Evolutionary conservation across 2,113 vertebrate genomes (phyloP), one percentile per base, ranked within the genome.

Genomic region (Hipposideros armiger): DNA sequence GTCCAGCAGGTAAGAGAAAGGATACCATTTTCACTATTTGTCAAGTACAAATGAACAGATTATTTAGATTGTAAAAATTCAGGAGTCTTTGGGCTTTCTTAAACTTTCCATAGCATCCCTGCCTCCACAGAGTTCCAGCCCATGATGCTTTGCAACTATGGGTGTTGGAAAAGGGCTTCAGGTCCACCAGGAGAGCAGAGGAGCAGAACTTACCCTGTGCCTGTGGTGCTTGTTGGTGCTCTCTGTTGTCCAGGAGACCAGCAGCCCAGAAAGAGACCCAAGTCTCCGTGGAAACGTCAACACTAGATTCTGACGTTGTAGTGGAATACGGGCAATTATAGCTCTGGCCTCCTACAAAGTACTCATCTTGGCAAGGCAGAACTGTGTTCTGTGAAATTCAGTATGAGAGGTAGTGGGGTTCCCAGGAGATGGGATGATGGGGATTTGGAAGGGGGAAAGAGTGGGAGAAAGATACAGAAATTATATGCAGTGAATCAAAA

Each of bases 221-320:
- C 60, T 84, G 94, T 11, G 98, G 92, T 96, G 98, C 98, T 95
- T 97, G 98, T 97, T 97, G 98, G 98, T 93, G 95, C 92, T 95
- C 97, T 93, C 95, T 69, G 98, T 97, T 72, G 98, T 99, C 98
- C 94, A 97, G 97, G 98, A 98, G 98, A 98, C 98, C 99, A 96
- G 97, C 90, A 96, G 98, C 86, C 99, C 99, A 99, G 97, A 98
- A 97, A 83, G 99, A 98, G 90, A 99, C 98, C 98, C 99, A 98
- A 78, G 99, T 99, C 97, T 99, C 99, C 99, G 98, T 99, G 99
- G 99, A 99, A 99, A 99, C 99, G 87, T 98, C 99, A 98, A 99
- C 98, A 98, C 97, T 98, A 98, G 98, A 98, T 97, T 98, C 90
- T 98, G 98, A 98, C 87, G 98, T 98, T 85, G 98, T 97, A 98